Base-by-base conservation (phyloP, 2,113 vertebrate species). In the Eulemur rufifrons region DNA sequence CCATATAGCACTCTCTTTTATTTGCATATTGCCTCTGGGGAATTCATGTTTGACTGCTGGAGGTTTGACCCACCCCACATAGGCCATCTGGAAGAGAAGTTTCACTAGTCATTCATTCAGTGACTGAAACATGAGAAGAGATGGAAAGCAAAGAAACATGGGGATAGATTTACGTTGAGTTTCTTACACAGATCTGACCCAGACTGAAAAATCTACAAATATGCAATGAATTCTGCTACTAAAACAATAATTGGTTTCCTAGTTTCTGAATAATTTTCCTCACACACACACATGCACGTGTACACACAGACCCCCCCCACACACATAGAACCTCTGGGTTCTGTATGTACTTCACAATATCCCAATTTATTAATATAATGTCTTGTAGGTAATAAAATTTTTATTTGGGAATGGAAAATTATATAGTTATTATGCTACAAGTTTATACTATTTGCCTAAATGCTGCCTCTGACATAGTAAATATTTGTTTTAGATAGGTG, bases 21-120 rank as follows among this genome's bases (percentile, higher is more conserved):
- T 96, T 98, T 98, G 91, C 92, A 86, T 96, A 93, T 95, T 95
- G 56, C 80, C 78, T 93, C 68, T 59, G 47, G 95, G 93, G 64
- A 95, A 82, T 91, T 91, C 89, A 84, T 17, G 8, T 95, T 88
- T 86, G 50, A 87, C 80, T 94, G 54, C 76, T 45, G 4, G 29
- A 74, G 73, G 20, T 89, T 45, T 95, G 93, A 97, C 68, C 80
- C 80, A 87, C n/a, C 32, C 9, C 10, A 42, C n/a, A 39, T 81
- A 59, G 83, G 39, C 92, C 89, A 86, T 95, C 86, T 97, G 91
- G 89, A 47, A 97, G 47, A 90, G 42, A 50, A 91, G 20, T 68
- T 94, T 94, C 89, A 89, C 45, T 91, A 92, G 84, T 89, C 64
- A 91, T 74, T 95, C 90, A 91, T 37, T 95, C 71, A 71, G 78